These are phyloP conservation scores for Melanocharis versteri DNA, from an alignment of 2,113 vertebrate species.

Conservation along the genomic window DNA sequence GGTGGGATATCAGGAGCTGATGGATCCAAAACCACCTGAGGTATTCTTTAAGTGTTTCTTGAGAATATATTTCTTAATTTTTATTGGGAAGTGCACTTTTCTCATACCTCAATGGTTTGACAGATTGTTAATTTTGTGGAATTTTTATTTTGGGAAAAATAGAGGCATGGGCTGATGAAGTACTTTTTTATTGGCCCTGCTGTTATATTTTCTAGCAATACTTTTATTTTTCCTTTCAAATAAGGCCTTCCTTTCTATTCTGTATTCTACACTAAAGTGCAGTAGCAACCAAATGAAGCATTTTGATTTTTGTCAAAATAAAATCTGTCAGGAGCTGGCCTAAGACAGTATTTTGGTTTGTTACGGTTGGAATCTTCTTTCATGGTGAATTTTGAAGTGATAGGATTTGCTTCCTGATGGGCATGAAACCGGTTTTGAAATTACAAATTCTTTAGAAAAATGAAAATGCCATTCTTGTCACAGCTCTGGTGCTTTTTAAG, in stretches of 20 bases:
- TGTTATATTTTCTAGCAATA: neutral
- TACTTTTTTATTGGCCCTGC: neutral
- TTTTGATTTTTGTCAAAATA: constrained; percentile 48
- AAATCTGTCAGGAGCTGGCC: constrained; percentile 28
- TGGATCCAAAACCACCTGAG: neutral
- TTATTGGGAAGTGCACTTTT: neutral
- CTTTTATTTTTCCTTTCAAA: neutral
- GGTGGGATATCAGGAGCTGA: neutral
- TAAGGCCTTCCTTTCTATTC: neutral
- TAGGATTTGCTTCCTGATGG: constrained; percentile 33
- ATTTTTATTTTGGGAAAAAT: neutral
- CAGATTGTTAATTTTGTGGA: neutral
- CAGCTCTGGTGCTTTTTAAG: neutral
- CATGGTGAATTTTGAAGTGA: constrained; percentile 29
- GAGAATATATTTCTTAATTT: neutral
- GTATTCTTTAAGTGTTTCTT: neutral
- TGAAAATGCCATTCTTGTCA: constrained; percentile 23
- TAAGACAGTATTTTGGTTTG: constrained; percentile 29
- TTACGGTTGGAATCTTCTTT: constrained; percentile 22
- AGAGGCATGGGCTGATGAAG: neutral
- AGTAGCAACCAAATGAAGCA: constrained; percentile 4
- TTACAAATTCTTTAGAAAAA: constrained; percentile 20
- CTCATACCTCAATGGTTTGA: neutral
- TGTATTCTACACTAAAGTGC: neutral
- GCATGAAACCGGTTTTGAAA: constrained; percentile 30